Conservation (phyloP, 2,888 invertebrate genomes). For the Limnephilus marmoratus region DNA sequence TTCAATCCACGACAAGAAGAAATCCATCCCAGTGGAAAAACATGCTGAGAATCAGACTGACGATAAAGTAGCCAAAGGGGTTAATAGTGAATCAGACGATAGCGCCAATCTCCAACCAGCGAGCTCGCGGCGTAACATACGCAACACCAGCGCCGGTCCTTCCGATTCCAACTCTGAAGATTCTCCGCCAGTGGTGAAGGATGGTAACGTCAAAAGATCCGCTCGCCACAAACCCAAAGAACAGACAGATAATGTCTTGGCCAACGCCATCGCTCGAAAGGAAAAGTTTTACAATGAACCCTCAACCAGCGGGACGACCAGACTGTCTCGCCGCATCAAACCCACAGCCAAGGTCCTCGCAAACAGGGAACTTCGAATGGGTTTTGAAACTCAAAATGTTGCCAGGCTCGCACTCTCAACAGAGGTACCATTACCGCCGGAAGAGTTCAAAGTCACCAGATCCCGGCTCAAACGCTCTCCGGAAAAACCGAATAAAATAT, state of each 20-base stretch:
- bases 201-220: slow-evolving; percentile 78
- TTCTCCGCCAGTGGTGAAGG: slow-evolving; percentile 69
- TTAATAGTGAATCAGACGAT: slow-evolving; percentile 63
- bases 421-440: slow-evolving; percentile 67
- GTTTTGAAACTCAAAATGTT: slow-evolving; percentile 78
- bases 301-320: slow-evolving; percentile 65
- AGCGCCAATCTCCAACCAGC: slow-evolving; percentile 52
- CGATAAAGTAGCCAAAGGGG: slow-evolving; percentile 16
- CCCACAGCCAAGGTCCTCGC: slow-evolving; percentile 83
- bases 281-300: slow-evolving; percentile 82
- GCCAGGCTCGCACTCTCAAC: slow-evolving; percentile 74
- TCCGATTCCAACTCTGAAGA: slow-evolving; percentile 67
- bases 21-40: slow-evolving; percentile 67
- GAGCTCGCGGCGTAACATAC: slow-evolving; percentile 28
- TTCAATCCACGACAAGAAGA: slow-evolving; percentile 48
- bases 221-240: slow-evolving; percentile 81
- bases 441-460: slow-evolving; percentile 56
- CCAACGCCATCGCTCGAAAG: slow-evolving; percentile 84
- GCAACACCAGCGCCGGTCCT: slow-evolving; percentile 36
- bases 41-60: neutral
- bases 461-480: slow-evolving; percentile 68
- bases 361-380: slow-evolving; percentile 80
- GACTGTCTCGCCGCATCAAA: slow-evolving; percentile 77
- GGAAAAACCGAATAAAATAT: slow-evolving; percentile 67
- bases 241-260: slow-evolving; percentile 79